Evolutionary conservation across 2,797 vertebrate genomes (phyloP).

Genomic region (Streptopelia turtur): DNA sequence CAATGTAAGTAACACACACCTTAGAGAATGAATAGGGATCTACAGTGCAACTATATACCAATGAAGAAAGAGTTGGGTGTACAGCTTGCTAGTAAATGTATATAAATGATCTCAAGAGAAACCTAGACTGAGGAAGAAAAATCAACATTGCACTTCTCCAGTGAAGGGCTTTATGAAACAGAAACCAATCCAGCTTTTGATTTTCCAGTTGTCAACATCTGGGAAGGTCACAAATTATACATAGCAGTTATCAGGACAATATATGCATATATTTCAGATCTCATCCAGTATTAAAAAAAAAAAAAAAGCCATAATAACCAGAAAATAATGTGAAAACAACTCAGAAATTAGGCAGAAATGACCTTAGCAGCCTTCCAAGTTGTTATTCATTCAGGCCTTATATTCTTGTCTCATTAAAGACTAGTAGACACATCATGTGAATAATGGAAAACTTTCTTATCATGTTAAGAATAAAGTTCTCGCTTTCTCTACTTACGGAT

Average conservation of each 20-base stretch:
- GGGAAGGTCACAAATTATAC: not conserved
- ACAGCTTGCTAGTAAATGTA: not conserved
- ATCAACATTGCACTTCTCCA: not conserved
- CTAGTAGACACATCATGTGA: not conserved
- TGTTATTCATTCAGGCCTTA: not conserved
- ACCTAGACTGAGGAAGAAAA: not conserved
- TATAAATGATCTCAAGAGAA: not conserved
- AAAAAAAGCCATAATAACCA: not conserved
- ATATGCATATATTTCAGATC: not conserved
- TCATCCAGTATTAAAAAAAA: not conserved
- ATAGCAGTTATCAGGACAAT: not conserved
- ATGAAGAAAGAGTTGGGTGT: not conserved
- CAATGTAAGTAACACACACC: not conserved
- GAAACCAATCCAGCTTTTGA: not conserved
- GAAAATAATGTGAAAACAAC: not conserved
- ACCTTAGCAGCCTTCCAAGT: not conserved
- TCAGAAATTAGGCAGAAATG: not conserved
- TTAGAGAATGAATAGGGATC: not conserved
- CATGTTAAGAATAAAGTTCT: not conserved
- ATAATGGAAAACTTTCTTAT: not conserved
- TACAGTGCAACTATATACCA: not conserved
- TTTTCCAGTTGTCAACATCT: not conserved
- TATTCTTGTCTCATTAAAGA: constrained; percentile 9
- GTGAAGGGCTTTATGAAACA: not conserved
- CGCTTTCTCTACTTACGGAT: not conserved